Base-by-base conservation (phyloP, 2,113 vertebrate genomes). In the Python bivittatus region DNA sequence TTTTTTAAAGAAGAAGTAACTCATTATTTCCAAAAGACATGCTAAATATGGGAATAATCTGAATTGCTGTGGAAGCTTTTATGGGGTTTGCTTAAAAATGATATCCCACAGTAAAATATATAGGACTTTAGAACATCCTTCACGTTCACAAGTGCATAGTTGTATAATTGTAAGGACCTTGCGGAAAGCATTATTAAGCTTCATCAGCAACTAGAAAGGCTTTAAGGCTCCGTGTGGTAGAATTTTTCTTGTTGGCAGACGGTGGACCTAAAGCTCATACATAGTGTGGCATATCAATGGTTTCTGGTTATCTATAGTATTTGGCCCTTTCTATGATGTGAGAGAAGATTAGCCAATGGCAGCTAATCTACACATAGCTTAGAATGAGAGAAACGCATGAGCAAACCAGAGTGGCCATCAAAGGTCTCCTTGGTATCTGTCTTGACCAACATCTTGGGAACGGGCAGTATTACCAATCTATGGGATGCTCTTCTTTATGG, bases 11-110 rank as follows among this genome's bases (percentile, higher is more conserved):
- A 72, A 95, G 93, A 93, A 92, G 0, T 54, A 79, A 29, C 4
- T 93, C 3, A 84, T 92, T 22, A 54, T 94, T 96, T 95, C 86
- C 90, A 94, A 95, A 88, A 22, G 11, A 86, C 84, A 86, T 61
- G 64, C 89, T 92, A 91, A 91, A 93, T 91, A 79, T 13, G 57
- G 54, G 85, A 95, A 93, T 88, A 90, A 93, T 89, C 91, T 0
- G 68, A 93, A 61, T 84, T 83, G 58, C 38, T 91, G 89, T 57
- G 68, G 64, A 0, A 54, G 83, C 88, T 88, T 90, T 68, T 6
- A 12, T 6, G 22, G 8, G 23, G 33, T 9, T 42, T 79, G 72
- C 44, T 90, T 7, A 17, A 54, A 53, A 15, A 89, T 1, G 22
- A 68, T 48, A 38, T 27, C 44, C 84, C 33, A n/a, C 84, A 61